These are phyloP conservation scores for Nasonia vitripennis DNA, from an alignment of 1,140 invertebrate species.

Conservation along the genomic window DNA sequence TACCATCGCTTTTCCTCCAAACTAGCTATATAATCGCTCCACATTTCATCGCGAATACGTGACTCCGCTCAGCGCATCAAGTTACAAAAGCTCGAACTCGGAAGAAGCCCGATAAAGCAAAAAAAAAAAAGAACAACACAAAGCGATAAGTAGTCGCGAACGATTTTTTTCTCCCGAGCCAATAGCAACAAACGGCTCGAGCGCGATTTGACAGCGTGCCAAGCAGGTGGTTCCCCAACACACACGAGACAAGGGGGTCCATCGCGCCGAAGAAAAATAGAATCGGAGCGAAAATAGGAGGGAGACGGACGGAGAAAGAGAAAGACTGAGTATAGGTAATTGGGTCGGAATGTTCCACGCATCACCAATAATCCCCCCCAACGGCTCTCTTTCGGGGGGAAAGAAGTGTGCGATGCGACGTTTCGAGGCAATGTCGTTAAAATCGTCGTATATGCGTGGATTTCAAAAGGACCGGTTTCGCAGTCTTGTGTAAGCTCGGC, in stretches of 20 bases:
- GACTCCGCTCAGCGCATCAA: too few species aligned
- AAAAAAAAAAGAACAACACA: not conserved
- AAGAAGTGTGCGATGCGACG: not conserved
- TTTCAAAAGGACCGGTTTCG: too few species aligned
- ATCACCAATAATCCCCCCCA: slow-evolving; percentile 66
- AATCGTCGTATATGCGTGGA: too few species aligned
- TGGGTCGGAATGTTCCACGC: slow-evolving; percentile 73
- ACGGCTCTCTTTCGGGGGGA: not conserved
- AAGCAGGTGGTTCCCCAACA: slow-evolving; percentile 71
- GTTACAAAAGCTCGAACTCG: too few species aligned
- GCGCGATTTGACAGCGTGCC: slow-evolving; percentile 66
- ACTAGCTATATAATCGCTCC: too few species aligned
- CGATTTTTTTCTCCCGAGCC: not conserved
- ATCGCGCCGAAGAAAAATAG: slow-evolving; percentile 61
- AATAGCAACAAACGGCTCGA: not conserved
- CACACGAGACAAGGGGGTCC: slow-evolving; percentile 24
- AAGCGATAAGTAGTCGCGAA: not conserved
- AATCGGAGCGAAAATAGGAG: slow-evolving; percentile 43
- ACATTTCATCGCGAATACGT: too few species aligned
- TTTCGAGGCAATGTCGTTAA: too few species aligned
- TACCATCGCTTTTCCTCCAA: too few species aligned
- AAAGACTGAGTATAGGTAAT: slow-evolving; percentile 61
- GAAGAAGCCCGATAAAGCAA: not conserved
- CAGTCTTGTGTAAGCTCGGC: too few species aligned
- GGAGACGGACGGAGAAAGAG: slow-evolving; percentile 53